phyloP scores from a whole-genome alignment of 2,797 vertebrate species.

The Propithecus perrieri region DNA sequence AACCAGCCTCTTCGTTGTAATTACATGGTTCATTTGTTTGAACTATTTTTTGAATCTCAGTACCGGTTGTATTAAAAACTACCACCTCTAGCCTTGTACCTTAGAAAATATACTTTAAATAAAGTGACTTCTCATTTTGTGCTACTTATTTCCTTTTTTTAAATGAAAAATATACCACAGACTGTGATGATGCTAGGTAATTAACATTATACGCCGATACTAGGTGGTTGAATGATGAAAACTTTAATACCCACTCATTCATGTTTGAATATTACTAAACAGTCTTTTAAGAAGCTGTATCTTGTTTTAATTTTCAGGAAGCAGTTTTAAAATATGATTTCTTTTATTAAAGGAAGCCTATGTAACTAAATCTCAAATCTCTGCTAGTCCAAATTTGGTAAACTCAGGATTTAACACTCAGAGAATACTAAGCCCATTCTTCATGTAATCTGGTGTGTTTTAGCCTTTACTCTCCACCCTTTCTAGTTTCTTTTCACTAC shows the following conservation, averaged over 20 bases:
- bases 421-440: neutral
- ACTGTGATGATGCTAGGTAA: neutral
- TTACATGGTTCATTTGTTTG: neutral
- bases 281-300: neutral
- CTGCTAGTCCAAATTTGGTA: neutral
- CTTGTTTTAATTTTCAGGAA: constrained; percentile 16
- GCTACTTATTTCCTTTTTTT: constrained; percentile 7
- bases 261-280: constrained; percentile 29
- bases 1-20: constrained; percentile 10
- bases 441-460: neutral
- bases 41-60: neutral
- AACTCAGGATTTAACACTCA: constrained; percentile 20
- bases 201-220: neutral
- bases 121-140: constrained; percentile 48
- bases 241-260: neutral
- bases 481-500: constrained; percentile 4
- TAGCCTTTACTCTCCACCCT: neutral
- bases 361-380: constrained; percentile 42
- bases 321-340: neutral
- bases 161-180: constrained; percentile 18
- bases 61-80: constrained; percentile 36
- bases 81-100: neutral
- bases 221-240: constrained; percentile 8
- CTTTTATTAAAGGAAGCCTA: neutral
- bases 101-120: constrained; percentile 19